These are phyloP conservation scores for Teleopsis dalmanni DNA, from an alignment of 1,140 invertebrate genomes.

Conservation along the genomic window DNA sequence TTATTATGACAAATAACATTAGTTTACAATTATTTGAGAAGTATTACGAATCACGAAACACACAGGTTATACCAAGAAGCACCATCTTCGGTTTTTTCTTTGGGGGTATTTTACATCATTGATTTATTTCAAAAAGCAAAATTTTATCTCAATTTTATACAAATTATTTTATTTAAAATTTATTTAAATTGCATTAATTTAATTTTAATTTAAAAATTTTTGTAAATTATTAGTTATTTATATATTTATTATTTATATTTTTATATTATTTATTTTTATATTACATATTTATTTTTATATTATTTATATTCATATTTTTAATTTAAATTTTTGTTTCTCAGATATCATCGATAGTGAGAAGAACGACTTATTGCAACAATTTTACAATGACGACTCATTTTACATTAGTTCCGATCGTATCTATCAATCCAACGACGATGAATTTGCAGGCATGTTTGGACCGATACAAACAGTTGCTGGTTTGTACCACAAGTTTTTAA, in stretches of 20 bases:
- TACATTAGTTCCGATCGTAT: slow-evolving; percentile 40
- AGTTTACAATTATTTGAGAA: too few relatives aligned
- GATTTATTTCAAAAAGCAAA: too few relatives aligned
- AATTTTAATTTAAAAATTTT: not conserved
- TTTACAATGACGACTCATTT: slow-evolving; percentile 39
- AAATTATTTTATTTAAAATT: too few relatives aligned
- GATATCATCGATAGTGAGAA: slow-evolving; percentile 37
- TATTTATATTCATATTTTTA: not conserved
- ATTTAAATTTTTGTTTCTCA: slow-evolving; percentile 12
- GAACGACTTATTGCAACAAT: slow-evolving; percentile 35
- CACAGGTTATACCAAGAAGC: too few relatives aligned
- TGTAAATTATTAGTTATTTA: not conserved
- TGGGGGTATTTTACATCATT: too few relatives aligned
- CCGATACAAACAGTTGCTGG: slow-evolving; percentile 41
- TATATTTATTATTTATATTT: not conserved
- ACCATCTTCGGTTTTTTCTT: too few relatives aligned
- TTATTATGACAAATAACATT: too few relatives aligned
- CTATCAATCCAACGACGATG: slow-evolving; percentile 37
- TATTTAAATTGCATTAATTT: too few relatives aligned
- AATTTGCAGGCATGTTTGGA: slow-evolving; percentile 41
- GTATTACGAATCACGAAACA: too few relatives aligned
- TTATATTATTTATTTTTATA: not conserved
- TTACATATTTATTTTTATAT: not conserved
- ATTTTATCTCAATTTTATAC: too few relatives aligned
- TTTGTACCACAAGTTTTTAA: slow-evolving; percentile 15